Evolutionary conservation across 2,113 vertebrate genomes (phyloP), one percentile per base, ranked within the genome.

Genomic region (Brachypteracias leptosomus): DNA sequence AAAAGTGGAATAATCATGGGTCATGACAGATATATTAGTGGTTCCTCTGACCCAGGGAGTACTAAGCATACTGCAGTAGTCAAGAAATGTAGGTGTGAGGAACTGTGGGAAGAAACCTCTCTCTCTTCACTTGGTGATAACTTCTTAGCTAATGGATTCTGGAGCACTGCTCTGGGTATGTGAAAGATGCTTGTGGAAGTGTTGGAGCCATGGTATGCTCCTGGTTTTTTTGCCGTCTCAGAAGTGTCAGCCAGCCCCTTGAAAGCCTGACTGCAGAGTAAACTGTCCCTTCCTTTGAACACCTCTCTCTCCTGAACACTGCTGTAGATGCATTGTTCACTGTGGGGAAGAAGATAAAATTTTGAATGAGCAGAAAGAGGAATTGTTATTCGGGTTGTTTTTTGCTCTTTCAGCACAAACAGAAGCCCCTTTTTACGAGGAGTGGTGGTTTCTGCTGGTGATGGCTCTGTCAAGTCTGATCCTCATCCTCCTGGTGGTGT

Each of bases 391-490:
- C 36, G 55, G 63, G 42, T 11, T 42, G 3, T 13, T 29, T 55
- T 47, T 49, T 38, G 31, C 29, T 55, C 68, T 82, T 95, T 85
- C 97, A 99, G 99, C 99, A 7, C 98, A 99, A 95, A 96, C 96
- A 4, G 99, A 98, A 86, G 97, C 98, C 49, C 99, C 98, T 1
- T 99, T 99, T 98, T 99, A 99, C 0, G 99, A 99, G 92, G 99
- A 99, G 97, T 99, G 99, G 99, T 99, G 99, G 99, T 99, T 99
- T 97, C 97, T 99, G 57, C 97, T 99, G 59, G 99, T 99, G 96
- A 98, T 99, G 97, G 99, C 98, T 1, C 98, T 99, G 61, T 98
- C 98, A n/a, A 98, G 98, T 62, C 98, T 99, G 79, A 98, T 99
- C 91, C 97, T 99, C 61, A 96, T 99, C 61, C 98, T 99, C 84